Conservation (phyloP, 2,888 invertebrate genomes). For the Smittia aterrima region DNA sequence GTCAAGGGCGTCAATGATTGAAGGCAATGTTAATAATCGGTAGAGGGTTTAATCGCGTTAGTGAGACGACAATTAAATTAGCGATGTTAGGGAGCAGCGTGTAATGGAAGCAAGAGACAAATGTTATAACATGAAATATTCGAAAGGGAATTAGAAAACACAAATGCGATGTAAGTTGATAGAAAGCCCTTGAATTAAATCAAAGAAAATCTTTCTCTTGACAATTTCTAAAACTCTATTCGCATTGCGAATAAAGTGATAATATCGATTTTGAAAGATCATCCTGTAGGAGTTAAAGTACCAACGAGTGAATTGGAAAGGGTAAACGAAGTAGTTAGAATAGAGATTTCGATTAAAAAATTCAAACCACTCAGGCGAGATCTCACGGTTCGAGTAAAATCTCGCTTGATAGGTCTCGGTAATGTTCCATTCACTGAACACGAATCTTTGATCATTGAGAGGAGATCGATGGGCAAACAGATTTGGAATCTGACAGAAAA, state of each 20-base stretch:
- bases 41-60: neutral
- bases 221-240: too few relatives aligned
- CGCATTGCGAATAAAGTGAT: neutral
- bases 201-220: too few relatives aligned
- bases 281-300: conserved; percentile 23
- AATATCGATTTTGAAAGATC: conserved; percentile 10
- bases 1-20: neutral
- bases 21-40: neutral
- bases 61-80: neutral
- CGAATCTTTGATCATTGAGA: neutral
- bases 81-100: neutral
- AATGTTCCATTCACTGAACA: neutral
- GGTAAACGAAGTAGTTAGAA: neutral
- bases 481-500: too few relatives aligned
- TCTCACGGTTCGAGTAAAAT: too few relatives aligned
- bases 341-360: too few relatives aligned
- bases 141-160: neutral
- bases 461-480: neutral
- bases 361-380: too few relatives aligned
- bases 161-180: neutral
- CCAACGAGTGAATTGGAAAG: neutral
- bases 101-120: neutral
- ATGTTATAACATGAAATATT: neutral
- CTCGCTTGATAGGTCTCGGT: too few relatives aligned
- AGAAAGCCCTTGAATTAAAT: neutral